Percentiles rank a stretch among this genome's conserved stretches.
Conservation (phyloP, 1,140 invertebrate species). For the Anagrus nilaparvatae region DNA sequence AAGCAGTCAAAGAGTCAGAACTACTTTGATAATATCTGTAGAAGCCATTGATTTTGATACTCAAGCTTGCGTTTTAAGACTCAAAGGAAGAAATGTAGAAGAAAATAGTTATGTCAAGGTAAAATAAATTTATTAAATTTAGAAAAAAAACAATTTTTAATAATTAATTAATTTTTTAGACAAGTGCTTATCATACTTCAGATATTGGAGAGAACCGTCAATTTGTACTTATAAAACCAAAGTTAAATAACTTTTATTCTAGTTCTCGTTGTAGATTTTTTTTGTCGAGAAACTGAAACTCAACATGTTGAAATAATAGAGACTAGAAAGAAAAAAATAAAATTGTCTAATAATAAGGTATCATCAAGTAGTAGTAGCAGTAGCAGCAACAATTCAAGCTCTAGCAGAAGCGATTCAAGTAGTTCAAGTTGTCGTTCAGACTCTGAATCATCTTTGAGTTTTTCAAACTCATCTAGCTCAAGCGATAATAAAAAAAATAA, state of each 20-base stretch:
- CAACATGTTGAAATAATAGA: conserved; percentile 50
- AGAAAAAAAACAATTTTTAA: not conserved
- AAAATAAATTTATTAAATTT: conserved; percentile 49
- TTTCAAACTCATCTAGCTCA: too few species aligned
- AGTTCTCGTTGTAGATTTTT: conserved; percentile 95
- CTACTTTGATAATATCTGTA: conserved; percentile 85
- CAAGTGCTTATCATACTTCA: conserved; percentile 97
- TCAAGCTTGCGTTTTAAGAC: conserved; percentile 83
- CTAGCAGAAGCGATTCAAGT: too few species aligned
- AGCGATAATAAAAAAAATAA: too few species aligned
- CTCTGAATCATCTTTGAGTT: too few species aligned
- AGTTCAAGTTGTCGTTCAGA: too few species aligned
- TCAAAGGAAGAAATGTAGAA: conserved; percentile 91
- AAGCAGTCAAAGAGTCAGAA: conserved; percentile 79
- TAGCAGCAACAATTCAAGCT: too few species aligned
- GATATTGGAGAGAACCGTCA: conserved; percentile 94
- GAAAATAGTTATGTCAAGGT: conserved; percentile 99
- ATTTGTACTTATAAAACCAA: conserved; percentile 83
- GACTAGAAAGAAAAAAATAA: conserved; percentile 43
- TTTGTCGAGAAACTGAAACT: conserved; percentile 91
- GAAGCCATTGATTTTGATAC: conserved; percentile 97
- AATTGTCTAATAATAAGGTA: too few species aligned
- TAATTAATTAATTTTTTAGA: conserved; percentile 55
- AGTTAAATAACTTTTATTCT: conserved; percentile 88
- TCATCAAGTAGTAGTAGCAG: too few species aligned